These are phyloP conservation scores for Dicerorhinus sumatrensis DNA, from an alignment of 2,113 vertebrate genomes.

Conservation along the genomic window DNA sequence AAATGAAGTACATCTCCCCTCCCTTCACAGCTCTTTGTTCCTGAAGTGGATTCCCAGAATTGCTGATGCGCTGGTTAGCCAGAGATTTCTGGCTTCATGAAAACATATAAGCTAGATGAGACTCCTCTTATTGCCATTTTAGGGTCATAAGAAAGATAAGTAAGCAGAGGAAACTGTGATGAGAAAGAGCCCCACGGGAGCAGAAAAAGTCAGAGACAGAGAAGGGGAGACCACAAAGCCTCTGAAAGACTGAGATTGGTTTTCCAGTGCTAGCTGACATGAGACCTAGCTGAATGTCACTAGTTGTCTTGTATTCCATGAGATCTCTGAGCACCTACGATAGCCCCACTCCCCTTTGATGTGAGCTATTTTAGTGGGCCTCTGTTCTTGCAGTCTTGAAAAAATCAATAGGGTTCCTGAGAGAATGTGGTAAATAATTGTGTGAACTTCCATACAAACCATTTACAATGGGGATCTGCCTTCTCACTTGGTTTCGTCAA, in stretches of 20 bases:
- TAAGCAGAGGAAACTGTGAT: not conserved
- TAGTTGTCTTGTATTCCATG: not conserved
- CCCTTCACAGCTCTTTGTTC: not conserved
- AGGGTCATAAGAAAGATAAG: not conserved
- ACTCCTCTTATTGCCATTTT: not conserved
- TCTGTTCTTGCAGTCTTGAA: not conserved
- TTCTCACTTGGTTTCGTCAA: slow-evolving; percentile 4
- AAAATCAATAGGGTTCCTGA: not conserved
- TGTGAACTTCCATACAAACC: not conserved
- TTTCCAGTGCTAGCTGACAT: not conserved
- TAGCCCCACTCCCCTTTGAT: not conserved
- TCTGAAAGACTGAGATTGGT: not conserved
- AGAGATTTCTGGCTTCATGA: not conserved
- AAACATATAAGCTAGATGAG: not conserved
- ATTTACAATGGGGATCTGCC: not conserved
- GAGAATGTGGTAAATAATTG: not conserved
- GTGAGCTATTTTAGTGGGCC: not conserved
- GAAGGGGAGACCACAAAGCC: not conserved
- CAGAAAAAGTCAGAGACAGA: not conserved
- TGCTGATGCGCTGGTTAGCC: not conserved
- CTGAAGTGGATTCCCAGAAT: not conserved
- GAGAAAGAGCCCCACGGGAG: not conserved
- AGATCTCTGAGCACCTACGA: not conserved
- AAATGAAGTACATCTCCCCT: not conserved
- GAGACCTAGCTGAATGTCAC: not conserved